Percentiles rank a stretch among this genome's conserved stretches.
Conservation (phyloP, 1,140 invertebrate genomes). For the Dermatophagoides farinae region DNA sequence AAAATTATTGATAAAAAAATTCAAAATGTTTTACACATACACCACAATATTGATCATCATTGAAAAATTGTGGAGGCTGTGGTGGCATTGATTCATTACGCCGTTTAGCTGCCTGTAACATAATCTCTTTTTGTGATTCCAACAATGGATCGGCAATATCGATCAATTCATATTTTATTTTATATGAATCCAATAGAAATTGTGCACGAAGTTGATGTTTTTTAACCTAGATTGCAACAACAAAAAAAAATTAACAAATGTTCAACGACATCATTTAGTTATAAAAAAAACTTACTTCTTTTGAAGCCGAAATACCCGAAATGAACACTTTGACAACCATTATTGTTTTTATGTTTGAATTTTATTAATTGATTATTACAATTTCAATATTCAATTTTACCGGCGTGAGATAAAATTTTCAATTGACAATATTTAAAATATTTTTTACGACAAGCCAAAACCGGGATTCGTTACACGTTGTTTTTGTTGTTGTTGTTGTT, state of each 20-base stretch:
- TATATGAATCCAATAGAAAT: slow-evolving; percentile 75
- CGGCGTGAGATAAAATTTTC: too few species aligned
- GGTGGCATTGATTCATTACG: slow-evolving; percentile 41
- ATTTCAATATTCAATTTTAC: too few species aligned
- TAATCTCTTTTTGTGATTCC: slow-evolving; percentile 72
- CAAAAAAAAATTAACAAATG: background rate
- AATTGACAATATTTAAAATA: too few species aligned
- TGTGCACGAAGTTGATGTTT: slow-evolving; percentile 74
- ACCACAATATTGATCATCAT: slow-evolving; percentile 74
- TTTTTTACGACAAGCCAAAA: too few species aligned
- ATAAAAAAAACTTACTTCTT: slow-evolving; percentile 43
- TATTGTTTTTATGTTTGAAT: background rate
- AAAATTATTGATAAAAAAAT: background rate
- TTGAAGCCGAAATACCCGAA: slow-evolving; percentile 70
- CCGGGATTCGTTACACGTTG: too few species aligned
- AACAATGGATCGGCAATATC: slow-evolving; percentile 79
- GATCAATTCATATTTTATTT: slow-evolving; percentile 60
- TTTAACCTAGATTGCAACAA: slow-evolving; percentile 45
- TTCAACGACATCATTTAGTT: background rate
- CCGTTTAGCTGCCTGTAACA: slow-evolving; percentile 65
- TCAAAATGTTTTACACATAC: slow-evolving; percentile 33
- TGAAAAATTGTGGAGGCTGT: slow-evolving; percentile 80
- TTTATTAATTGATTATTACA: too few species aligned
- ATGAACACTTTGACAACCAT: slow-evolving; percentile 76
- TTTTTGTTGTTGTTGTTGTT: too few species aligned